Evolutionary conservation across 1,140 invertebrate species (phyloP), one percentile per base, ranked within the genome.

Genomic region (Patella vulgata): DNA sequence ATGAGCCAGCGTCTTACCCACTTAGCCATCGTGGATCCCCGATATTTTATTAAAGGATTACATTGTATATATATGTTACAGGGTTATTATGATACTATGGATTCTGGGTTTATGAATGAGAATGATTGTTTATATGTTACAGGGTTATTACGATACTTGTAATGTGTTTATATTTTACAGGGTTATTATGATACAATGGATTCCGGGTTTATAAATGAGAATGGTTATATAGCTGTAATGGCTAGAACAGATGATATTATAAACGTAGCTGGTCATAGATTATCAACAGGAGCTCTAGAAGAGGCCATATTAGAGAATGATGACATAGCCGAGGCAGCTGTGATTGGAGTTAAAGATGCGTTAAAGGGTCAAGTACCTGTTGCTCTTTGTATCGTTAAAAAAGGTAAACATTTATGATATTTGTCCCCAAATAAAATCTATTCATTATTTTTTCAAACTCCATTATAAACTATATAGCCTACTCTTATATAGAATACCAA

Each of bases 161-260:
- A 53, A 30, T 43, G 40, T n/a, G 14, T 12, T 51, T 63, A 14
- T 9, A 36, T 23, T 33, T 46, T 59, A 6, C 60, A 96, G 93
- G 94, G 94, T n/a, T 97, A 91, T 80, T 97, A 97, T 72, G 94
- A 97, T 73, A 97, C 95, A 5, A 95, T 96, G 91, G 95, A 98
- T 78, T 93, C 93, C 0, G 95, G 95, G 0, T 93, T 91, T 75
- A 87, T 89, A 36, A 93, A 96, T 74, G 88, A 91, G 53, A 89
- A 91, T 63, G 94, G 93, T 3, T 93, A 94, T 59, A 87, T 97
- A 1, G 93, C 91, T 75, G 92, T 97, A 0, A 93, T 93, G 31
- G 91, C 94, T 0, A 86, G 95, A 25, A 93, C 93, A 57, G 95
- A 98, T 84, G 95, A 98, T 82, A 90, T 98, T n/a, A 97, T 98